Percentiles rank a stretch among this genome's conserved stretches.
phyloP scores from a whole-genome alignment of 2,888 invertebrate genomes.

The Drosophila subsilvestris region DNA sequence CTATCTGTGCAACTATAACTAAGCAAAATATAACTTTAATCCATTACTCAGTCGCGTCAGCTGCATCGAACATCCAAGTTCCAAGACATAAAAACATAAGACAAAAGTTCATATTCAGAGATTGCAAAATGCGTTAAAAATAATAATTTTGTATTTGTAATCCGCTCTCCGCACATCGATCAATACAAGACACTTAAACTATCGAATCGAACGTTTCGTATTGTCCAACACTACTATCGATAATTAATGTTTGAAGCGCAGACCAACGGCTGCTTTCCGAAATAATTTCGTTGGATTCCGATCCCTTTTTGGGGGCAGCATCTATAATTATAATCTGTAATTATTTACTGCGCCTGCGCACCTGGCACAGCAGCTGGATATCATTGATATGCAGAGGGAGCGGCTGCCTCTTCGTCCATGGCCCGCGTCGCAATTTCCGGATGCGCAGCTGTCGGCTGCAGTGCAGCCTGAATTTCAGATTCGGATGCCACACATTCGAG shows the following conservation, averaged over 20 bases:
- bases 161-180: not conserved
- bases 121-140: not conserved
- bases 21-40: slow-evolving; percentile 11
- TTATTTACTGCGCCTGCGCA: slow-evolving; percentile 49
- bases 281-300: not conserved
- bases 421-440: slow-evolving; percentile 54
- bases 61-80: not conserved
- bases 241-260: not conserved
- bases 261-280: not conserved
- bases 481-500: slow-evolving; percentile 59
- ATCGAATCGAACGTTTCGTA: not conserved
- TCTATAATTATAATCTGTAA: not conserved
- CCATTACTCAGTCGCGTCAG: slow-evolving; percentile 20
- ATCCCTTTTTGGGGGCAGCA: not conserved
- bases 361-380: slow-evolving; percentile 64
- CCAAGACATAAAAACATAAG: not conserved
- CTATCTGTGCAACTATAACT: slow-evolving; percentile 36
- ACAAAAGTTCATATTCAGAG: too few relatives aligned
- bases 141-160: not conserved
- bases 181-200: not conserved
- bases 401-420: slow-evolving; percentile 61
- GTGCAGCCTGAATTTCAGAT: slow-evolving; percentile 66
- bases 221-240: not conserved
- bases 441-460: slow-evolving; percentile 71
- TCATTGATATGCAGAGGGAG: slow-evolving; percentile 64